Base-by-base conservation (phyloP, 1,140 invertebrate genomes). In the Lordiphosa mommai region DNA sequence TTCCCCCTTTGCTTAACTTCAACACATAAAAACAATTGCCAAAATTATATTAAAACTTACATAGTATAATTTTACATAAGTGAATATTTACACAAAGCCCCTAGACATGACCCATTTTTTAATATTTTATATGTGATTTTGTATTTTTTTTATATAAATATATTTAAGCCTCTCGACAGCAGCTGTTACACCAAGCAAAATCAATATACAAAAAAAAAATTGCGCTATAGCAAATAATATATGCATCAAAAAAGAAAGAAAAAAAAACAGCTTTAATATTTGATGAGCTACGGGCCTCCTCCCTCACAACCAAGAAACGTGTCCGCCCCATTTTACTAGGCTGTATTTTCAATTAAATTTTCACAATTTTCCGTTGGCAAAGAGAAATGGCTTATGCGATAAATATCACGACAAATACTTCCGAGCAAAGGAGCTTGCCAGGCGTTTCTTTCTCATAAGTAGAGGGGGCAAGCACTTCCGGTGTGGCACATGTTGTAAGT, bases 331-430 rank as follows among this genome's bases (percentile, higher is more conserved):
- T 20, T 60, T 41, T 16, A 44, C 29, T 59, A 52, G 60, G 30
- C 71, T 56, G 53, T 43, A 47, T 76, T 82, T 82, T 82, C 76
- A 82, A 82, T 82, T 82, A 82, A 82, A 82, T 82, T 82, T 82
- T 76, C 76, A 82, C 76, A 82, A 82, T 82, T 82, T 80, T 71
- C 66, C 61, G 58, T 69, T 63, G 33, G 58, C 49, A 43, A 63
- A 68, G 57, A 61, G 52, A 70, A 60, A 76, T 70, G 61, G 77
- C 71, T 71, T 82, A 74, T 82, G 76, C 76, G 76, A 82, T 82
- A 82, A 82, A 82, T 82, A 72, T 82, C 76, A 64, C 52, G 76
- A 82, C 77, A 82, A 80, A 82, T 80, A 74, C 76, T 80, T 80
- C 71, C 76, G 67, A 20, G 41, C 50, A 27, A 17, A 44, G 32